Conservation (phyloP, 1,140 invertebrate species). For the Neodiprion virginianus region DNA sequence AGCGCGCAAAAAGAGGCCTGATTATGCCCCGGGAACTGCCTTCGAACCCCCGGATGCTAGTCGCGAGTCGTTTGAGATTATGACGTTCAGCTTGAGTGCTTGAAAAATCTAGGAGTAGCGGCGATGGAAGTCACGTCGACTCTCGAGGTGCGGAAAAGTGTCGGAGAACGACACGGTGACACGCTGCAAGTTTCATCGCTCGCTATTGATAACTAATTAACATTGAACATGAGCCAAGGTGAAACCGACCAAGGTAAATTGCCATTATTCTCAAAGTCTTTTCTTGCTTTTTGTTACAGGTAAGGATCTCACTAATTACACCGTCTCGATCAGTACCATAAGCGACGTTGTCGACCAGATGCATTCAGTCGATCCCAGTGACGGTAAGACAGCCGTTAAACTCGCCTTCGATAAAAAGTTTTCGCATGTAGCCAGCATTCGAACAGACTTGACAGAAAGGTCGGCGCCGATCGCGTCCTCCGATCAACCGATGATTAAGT, state of each 20-base stretch:
- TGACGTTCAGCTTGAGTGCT: not conserved
- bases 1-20: not conserved
- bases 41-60: not conserved
- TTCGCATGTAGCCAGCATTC: too few species aligned
- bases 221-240: not conserved
- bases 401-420: too few species aligned
- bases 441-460: too few species aligned
- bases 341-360: too few species aligned
- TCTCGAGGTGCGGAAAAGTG: not conserved
- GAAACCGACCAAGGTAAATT: not conserved
- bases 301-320: constrained; percentile 2
- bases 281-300: not conserved
- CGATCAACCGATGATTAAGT: too few species aligned
- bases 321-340: not conserved
- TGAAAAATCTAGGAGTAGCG: not conserved
- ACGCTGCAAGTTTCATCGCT: not conserved
- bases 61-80: not conserved
- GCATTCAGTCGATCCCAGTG: too few species aligned
- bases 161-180: not conserved
- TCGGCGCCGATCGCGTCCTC: too few species aligned
- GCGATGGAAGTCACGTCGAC: not conserved
- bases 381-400: too few species aligned
- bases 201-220: not conserved
- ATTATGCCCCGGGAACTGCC: not conserved
- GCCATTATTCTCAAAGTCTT: not conserved